A percentile compares a stretch with the other conserved stretches of the same genome.
Evolutionary conservation across 2,888 invertebrate genomes (phyloP).

Genomic region (Julus scandinavius): DNA sequence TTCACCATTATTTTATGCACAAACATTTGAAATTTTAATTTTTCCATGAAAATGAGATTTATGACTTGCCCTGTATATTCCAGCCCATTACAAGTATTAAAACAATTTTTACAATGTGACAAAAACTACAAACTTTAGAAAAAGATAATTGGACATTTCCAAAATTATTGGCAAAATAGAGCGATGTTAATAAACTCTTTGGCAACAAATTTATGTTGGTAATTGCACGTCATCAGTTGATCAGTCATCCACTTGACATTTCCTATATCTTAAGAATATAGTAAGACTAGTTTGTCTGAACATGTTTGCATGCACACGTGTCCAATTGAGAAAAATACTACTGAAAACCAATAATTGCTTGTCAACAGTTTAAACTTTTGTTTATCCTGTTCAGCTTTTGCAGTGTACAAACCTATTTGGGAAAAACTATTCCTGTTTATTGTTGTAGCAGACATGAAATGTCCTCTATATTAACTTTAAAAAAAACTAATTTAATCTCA

Average conservation of each 20-base stretch:
- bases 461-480: conserved; percentile 23
- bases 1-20: no score
- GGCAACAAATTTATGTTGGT: not conserved
- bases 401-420: not conserved
- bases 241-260: not conserved
- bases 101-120: no score
- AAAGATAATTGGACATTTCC: no score
- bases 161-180: no score
- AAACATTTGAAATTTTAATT: no score
- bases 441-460: conserved; percentile 29
- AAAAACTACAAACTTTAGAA: no score
- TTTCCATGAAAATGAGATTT: no score
- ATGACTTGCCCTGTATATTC: no score
- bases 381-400: not conserved
- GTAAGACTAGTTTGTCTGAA: not conserved
- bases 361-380: conserved; percentile 36
- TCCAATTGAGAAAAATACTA: not conserved
- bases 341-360: conserved; percentile 4
- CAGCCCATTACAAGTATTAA: no score
- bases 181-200: no score
- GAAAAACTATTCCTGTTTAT: conserved; percentile 2
- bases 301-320: not conserved
- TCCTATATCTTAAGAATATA: not conserved
- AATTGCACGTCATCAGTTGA: not conserved
- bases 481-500: conserved; percentile 26